Base-by-base conservation (phyloP, 64 coral and sea anemone genomes). In the Montipora capricornis region DNA sequence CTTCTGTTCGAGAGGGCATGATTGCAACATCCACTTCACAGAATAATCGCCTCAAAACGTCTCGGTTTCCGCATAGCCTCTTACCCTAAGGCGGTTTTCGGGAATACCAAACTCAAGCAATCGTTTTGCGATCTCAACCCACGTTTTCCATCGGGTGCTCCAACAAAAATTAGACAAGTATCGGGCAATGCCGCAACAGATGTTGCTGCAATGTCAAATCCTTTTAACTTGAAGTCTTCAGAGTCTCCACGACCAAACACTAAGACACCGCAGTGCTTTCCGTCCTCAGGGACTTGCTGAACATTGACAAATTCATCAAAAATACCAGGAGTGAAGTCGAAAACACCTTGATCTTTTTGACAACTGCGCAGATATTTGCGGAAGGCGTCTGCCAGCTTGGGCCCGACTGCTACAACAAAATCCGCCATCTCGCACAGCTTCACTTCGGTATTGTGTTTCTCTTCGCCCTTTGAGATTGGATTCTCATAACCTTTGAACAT, bases 361-460 rank as follows among this genome's bases (percentile, higher is more conserved):
- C 5, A 55, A 10, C 52, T 7, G 52, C 52, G 52, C 2, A 55
- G 52, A 55, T 10, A 55, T 7, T 55, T 55, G 52, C 9, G 52
- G 9, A 55, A 55, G 52, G 9, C 52, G 6, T 55, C 52, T 5
- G 6, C 9, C 9, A 55, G 5, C 52, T 55, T 55, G 52, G 53
- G n/a, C 60, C 80, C 80, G 10, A 83, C 80, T 29, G 7, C 80
- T 15, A 83, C 53, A 55, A 83, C 80, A 83, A 55, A 83, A 51
- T 83, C 53, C 20, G 53, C 80, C 20, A 0, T 60, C 37, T 55
- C 53, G n/a, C 49, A 83, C 13, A 83, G 19, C 7, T 83, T 14
- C 6, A 83, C 20, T 57, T 83, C 80, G 5, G 9, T 29, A 26
- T 57, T 2, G 20, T 22, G 60, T n/a, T 83, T 82, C 1, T 20